Conservation (phyloP, 2,797 vertebrate species). For the Alcedo quadribrachys region DNA sequence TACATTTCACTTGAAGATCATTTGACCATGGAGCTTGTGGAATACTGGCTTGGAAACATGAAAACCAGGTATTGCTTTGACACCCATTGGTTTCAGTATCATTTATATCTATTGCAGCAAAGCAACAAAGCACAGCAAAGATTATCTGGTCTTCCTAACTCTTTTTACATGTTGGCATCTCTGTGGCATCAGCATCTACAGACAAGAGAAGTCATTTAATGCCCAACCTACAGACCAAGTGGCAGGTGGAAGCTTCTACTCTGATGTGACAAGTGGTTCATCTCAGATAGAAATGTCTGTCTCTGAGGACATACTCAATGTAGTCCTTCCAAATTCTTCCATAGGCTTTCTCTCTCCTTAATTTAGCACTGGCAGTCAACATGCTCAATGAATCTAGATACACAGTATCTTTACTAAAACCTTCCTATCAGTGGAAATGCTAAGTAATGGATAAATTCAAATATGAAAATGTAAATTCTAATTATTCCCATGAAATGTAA, state of each 20-base stretch:
- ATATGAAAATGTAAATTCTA: background rate
- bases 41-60: slow-evolving; percentile 84
- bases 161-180: background rate
- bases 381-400: background rate
- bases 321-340: background rate
- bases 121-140: background rate
- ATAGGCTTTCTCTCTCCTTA: background rate
- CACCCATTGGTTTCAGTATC: background rate
- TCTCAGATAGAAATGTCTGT: background rate
- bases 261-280: background rate
- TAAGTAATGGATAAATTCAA: background rate
- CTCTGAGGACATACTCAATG: background rate
- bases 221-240: background rate
- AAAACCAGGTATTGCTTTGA: slow-evolving; percentile 77
- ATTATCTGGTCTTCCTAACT: background rate
- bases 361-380: background rate
- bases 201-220: background rate
- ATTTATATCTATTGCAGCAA: background rate
- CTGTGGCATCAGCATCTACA: background rate
- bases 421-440: background rate
- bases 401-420: background rate
- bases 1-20: slow-evolving; percentile 88
- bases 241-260: background rate
- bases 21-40: slow-evolving; percentile 81
- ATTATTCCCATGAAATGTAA: background rate